Percentiles rank a stretch among this genome's conserved stretches.
phyloP scores from a whole-genome alignment of 30 jellyfish, hydroid and myxozoan species.

The Chironex yamaguchii region DNA sequence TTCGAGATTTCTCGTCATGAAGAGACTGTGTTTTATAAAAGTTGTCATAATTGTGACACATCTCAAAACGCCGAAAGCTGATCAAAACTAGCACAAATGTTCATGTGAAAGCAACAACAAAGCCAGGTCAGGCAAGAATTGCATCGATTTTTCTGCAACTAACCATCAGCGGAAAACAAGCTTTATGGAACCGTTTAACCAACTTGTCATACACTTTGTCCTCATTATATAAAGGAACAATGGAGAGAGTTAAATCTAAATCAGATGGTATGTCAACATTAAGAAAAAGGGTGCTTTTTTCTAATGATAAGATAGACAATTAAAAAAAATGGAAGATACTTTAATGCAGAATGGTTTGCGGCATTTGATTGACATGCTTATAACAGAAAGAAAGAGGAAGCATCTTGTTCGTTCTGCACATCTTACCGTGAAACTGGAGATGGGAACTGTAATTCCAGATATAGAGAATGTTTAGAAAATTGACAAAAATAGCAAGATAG shows the following conservation, averaged over 20 bases:
- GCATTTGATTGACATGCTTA: constrained; percentile 33
- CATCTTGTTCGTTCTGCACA: constrained; percentile 23
- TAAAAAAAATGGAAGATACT: constrained; percentile 56
- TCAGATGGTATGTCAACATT: constrained; percentile 25
- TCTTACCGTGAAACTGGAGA: constrained; percentile 49
- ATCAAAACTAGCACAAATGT: constrained; percentile 35
- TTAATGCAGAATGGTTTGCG: constrained; percentile 24
- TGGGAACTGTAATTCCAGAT: constrained; percentile 39
- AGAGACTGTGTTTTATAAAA: background rate
- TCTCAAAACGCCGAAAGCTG: constrained; percentile 55
- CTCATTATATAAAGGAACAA: constrained; percentile 30
- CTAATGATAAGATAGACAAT: constrained; percentile 43
- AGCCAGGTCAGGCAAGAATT: constrained; percentile 39
- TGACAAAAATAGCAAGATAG: constrained; percentile 5
- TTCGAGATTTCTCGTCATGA: background rate
- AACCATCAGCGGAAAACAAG: constrained; percentile 30
- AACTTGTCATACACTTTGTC: constrained; percentile 16
- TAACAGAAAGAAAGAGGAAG: constrained; percentile 18
- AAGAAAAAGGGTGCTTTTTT: constrained; percentile 41
- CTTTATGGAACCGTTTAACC: constrained; percentile 57
- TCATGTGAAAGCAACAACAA: constrained; percentile 56
- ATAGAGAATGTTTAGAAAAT: constrained; percentile 52
- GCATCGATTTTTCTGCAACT: constrained; percentile 16
- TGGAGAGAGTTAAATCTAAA: constrained; percentile 23
- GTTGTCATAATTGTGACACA: constrained; percentile 11